phyloP scores from a whole-genome alignment of 2,797 vertebrate genomes.

The Lacerta agilis region DNA sequence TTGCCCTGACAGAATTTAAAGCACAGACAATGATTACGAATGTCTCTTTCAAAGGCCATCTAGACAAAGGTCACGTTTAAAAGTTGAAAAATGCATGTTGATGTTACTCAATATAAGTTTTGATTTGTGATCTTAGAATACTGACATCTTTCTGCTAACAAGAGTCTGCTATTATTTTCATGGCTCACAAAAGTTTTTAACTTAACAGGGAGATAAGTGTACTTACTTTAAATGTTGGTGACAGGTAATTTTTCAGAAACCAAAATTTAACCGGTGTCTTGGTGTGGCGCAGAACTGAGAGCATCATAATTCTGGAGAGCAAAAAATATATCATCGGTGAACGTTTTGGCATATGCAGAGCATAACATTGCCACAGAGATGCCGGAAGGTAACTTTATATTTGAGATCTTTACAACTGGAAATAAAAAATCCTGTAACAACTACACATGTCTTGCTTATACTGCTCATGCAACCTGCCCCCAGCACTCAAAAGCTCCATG shows the following conservation, averaged over 20 bases:
- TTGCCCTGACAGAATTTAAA: not conserved
- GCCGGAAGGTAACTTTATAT: slow-evolving; percentile 21
- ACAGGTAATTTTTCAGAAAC: slow-evolving; percentile 98
- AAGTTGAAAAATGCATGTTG: not conserved
- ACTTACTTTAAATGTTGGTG: slow-evolving; percentile 94
- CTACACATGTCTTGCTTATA: not conserved
- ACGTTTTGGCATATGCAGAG: slow-evolving; percentile 41
- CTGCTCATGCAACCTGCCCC: not conserved
- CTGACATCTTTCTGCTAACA: slow-evolving; percentile 3
- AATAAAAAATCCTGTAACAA: not conserved
- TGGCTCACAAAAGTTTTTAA: not conserved
- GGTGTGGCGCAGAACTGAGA: slow-evolving; percentile 93
- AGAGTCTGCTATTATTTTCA: slow-evolving; percentile 9
- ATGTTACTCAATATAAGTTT: not conserved
- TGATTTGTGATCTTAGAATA: slow-evolving; percentile 25
- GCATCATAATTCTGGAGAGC: slow-evolving; percentile 95
- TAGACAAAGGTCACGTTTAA: not conserved
- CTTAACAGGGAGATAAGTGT: not conserved
- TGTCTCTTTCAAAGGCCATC: not conserved
- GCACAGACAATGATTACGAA: not conserved
- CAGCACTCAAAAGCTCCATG: not conserved
- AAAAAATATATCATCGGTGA: slow-evolving; percentile 53
- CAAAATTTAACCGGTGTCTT: slow-evolving; percentile 96
- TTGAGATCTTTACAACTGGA: not conserved
- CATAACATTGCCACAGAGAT: slow-evolving; percentile 38